Conservation (phyloP, 1,140 invertebrate genomes). For the Drosophila pallidifrons region DNA sequence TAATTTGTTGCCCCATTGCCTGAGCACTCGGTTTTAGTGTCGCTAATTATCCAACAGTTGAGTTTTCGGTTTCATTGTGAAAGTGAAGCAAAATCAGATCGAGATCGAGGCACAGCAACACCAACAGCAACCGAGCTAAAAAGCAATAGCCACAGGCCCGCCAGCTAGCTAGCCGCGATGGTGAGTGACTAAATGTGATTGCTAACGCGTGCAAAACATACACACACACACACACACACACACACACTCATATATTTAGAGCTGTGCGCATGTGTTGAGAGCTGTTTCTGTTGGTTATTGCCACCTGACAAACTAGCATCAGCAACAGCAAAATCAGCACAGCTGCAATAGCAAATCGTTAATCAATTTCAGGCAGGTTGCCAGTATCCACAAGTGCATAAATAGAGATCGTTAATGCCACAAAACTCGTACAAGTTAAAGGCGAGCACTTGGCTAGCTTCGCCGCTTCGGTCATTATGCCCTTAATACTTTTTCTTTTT, state of each 20-base stretch:
- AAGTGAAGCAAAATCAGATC: constrained; percentile 56
- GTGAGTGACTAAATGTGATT: constrained; percentile 46
- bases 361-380: constrained; percentile 58
- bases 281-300: constrained; percentile 38
- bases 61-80: constrained; percentile 65
- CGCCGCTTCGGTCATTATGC: constrained; percentile 34
- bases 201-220: constrained; percentile 15
- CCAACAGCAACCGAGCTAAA: neutral
- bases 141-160: neutral
- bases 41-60: constrained; percentile 63
- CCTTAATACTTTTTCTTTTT: constrained; percentile 35
- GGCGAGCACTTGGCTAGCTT: constrained; percentile 27
- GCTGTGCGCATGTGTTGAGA: constrained; percentile 24
- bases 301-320: constrained; percentile 36
- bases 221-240: neutral
- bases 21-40: constrained; percentile 55
- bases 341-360: constrained; percentile 60
- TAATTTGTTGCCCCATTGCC: constrained; percentile 63
- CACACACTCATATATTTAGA: too few species aligned
- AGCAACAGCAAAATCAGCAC: constrained; percentile 34
- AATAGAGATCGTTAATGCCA: constrained; percentile 45
- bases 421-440: neutral
- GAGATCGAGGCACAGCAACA: constrained; percentile 31
- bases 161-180: constrained; percentile 29
- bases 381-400: constrained; percentile 44